Base-by-base conservation (phyloP, 2,888 invertebrate genomes). In the Zhuqinia jingwanae region DNA sequence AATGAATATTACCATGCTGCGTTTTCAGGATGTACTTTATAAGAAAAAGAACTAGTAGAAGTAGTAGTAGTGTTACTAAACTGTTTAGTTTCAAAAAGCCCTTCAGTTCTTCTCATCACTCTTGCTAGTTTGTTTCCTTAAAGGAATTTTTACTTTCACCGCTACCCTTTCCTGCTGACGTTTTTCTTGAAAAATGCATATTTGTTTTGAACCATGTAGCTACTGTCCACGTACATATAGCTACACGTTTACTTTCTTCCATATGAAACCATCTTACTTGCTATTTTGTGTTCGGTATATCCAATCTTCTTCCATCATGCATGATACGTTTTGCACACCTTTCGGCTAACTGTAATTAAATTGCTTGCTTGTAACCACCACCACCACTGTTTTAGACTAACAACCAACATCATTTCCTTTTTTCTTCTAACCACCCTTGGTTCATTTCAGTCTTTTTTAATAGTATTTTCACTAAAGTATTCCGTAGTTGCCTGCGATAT, bases 311-410 rank as follows among this genome's bases (percentile, higher is more conserved):
- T 25, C 22, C 58, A 58, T 73, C 82, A 75, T 53, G 82, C 53
- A 82, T 73, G 75, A 65, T 82, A 50, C 36, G 45, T 58, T 73
- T 81, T 56, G 53, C 77, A 77, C 77, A 84, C 84, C 84, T 84
- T 77, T 84, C 63, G 84, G 84, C 65, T 42, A 77, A 42, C 36
- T 42, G 65, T 84, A 84, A 84, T 84, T 76, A 76, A 84, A 36
- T 36, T 36, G 36, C 36, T 36, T 36, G 36, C 36, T 8, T 6
- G n/a, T n/a, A 3, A 8, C 36, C 8, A 8, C 36, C 8, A 36
- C 36, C 8, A 36, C 8, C 8, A 36, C 36, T 36, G 36, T 36
- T 36, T 36, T 36, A 36, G 36, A 8, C 36, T 36, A 36, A 36
- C 36, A 36, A 45, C 47, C 63, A 0, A 45, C 78, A 27, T 63